Percentiles rank a stretch among this genome's conserved stretches.
Conservation (phyloP, 2,113 vertebrate species). For the Dromas ardeola region DNA sequence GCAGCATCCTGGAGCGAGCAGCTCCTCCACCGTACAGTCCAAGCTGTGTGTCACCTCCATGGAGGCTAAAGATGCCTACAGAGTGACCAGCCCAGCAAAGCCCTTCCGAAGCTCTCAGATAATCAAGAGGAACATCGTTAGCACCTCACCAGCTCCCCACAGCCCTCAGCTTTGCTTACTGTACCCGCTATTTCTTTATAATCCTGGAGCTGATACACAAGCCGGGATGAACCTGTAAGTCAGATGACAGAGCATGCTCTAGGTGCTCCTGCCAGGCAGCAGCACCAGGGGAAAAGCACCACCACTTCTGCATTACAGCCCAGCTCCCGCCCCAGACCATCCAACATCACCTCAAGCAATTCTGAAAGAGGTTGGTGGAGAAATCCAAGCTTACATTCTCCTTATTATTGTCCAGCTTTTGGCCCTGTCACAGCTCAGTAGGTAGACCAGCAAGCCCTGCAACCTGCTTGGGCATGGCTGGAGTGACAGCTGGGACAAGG, state of each 20-base stretch:
- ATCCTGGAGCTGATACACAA: not conserved
- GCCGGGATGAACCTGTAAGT: not conserved
- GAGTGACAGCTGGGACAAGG: not conserved
- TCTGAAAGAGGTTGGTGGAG: not conserved
- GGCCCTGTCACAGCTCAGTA: not conserved
- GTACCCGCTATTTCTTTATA: not conserved
- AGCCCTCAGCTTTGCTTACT: not conserved
- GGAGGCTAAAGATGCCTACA: not conserved
- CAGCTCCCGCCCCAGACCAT: not conserved
- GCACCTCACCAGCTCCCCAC: not conserved
- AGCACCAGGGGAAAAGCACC: not conserved
- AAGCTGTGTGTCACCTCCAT: accelerated
- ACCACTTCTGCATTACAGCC: not conserved
- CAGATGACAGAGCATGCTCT: not conserved
- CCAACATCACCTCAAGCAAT: not conserved
- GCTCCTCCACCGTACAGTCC: not conserved
- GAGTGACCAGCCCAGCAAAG: not conserved
- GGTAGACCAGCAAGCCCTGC: not conserved
- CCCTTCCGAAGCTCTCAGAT: not conserved
- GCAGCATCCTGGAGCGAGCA: not conserved
- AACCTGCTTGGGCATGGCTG: not conserved
- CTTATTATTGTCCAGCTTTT: not conserved
- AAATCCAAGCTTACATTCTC: not conserved
- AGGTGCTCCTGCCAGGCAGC: not conserved
- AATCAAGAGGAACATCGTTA: not conserved